Percentiles rank a stretch among this genome's conserved stretches.
phyloP scores from a whole-genome alignment of 2,797 vertebrate genomes.

The Sebastes oblongus region DNA sequence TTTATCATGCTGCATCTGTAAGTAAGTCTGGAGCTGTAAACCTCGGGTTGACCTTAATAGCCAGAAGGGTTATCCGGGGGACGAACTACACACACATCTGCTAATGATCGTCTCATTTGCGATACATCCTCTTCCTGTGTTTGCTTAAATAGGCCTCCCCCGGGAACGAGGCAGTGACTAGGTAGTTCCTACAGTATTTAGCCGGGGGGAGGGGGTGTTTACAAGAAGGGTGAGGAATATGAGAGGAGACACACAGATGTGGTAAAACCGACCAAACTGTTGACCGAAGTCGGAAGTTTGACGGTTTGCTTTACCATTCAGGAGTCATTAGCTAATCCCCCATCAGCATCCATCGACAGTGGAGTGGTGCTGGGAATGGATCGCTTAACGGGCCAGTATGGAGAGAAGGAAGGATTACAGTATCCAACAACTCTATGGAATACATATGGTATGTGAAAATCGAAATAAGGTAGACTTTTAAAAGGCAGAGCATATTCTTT shows the following conservation, averaged over 20 bases:
- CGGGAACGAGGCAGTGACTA: slow-evolving; percentile 23
- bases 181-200: slow-evolving; percentile 45
- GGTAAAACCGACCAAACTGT: not conserved
- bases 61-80: slow-evolving; percentile 34
- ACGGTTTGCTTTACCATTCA: not conserved
- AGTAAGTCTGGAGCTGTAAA: slow-evolving; percentile 45
- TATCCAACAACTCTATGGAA: not conserved
- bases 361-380: not conserved
- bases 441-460: not conserved
- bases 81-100: slow-evolving; percentile 67
- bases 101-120: slow-evolving; percentile 58
- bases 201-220: slow-evolving; percentile 23
- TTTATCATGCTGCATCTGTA: slow-evolving; percentile 50
- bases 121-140: slow-evolving; percentile 69
- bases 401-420: not conserved
- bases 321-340: not conserved
- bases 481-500: not conserved
- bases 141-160: slow-evolving; percentile 67
- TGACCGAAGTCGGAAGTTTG: not conserved
- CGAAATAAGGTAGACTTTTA: not conserved
- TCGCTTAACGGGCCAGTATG: not conserved
- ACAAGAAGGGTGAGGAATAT: not conserved
- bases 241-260: slow-evolving; percentile 9
- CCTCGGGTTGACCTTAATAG: slow-evolving; percentile 39
- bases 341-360: not conserved